Evolutionary conservation across 2,888 invertebrate genomes (phyloP).

Genomic region (Drosophila mimetica): DNA sequence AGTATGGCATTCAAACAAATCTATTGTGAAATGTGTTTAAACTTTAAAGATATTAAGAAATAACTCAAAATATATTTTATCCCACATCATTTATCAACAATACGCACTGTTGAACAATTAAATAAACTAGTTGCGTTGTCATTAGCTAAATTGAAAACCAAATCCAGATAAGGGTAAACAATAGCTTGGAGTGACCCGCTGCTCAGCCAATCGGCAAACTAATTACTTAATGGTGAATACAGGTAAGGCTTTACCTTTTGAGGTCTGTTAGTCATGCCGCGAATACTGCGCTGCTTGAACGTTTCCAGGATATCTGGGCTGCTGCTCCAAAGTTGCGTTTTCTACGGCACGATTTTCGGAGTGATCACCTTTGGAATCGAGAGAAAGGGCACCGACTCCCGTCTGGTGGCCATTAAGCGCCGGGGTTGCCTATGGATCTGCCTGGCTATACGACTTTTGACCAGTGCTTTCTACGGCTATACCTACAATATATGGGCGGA

Average conservation of each 20-base stretch:
- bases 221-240: slow-evolving; percentile 20
- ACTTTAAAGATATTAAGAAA: no score
- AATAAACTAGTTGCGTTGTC: background rate
- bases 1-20: slow-evolving; percentile 39
- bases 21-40: slow-evolving; percentile 5
- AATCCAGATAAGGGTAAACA: slow-evolving; percentile 10
- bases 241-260: background rate
- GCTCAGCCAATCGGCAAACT: slow-evolving; percentile 13
- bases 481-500: background rate
- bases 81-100: background rate
- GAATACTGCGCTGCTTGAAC: slow-evolving; percentile 1
- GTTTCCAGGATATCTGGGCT: slow-evolving; percentile 16
- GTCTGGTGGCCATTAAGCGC: slow-evolving; percentile 7
- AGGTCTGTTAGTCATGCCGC: slow-evolving; percentile 15
- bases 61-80: no score
- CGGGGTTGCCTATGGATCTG: slow-evolving; percentile 7
- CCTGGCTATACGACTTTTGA: slow-evolving; percentile 2
- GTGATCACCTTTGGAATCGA: slow-evolving; percentile 9
- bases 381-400: background rate
- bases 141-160: slow-evolving; percentile 5
- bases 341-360: slow-evolving; percentile 13
- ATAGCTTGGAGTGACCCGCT: background rate
- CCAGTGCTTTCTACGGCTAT: slow-evolving; percentile 7
- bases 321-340: slow-evolving; percentile 9
- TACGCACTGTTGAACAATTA: background rate